Base-by-base conservation (phyloP, 2,113 vertebrate genomes). In the Myiagra hebetior region DNA sequence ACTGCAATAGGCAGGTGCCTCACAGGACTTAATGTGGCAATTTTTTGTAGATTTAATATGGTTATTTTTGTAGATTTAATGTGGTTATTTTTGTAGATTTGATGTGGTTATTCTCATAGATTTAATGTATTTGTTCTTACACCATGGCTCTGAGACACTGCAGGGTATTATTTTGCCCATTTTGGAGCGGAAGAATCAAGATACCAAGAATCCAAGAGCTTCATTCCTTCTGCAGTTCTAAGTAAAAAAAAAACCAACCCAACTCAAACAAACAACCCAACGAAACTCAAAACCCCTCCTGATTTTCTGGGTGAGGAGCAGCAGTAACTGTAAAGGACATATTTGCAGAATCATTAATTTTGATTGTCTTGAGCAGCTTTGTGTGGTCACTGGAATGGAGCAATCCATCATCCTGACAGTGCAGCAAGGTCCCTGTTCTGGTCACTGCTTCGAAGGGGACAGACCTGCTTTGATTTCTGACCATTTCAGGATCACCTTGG, bases 281-380 rank as follows among this genome's bases (percentile, higher is more conserved):
- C 2, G 0, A 39, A 52, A 53, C 24, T 11, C 13, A 46, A 77
- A 41, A 18, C 3, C 9, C 8, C 20, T 3, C 27, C 49, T 4
- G 5, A 59, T 31, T 68, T 62, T 55, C 47, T 55, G 18, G 16
- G 41, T 37, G 41, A 90, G 62, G 11, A 89, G 10, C 70, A 76
- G n/a, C 62, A 69, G 41, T n/a, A 42, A 35, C 70, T 85, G 59
- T 50, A 67, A 81, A 86, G 76, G 89, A 80, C 28, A 3, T 39
- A 56, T 86, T 42, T 82, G 60, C 56, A 82, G 93, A 91, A 67
- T 33, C 79, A 91, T 97, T 95, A 93, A 95, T 96, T 87, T 72
- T 92, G 47, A 85, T 88, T 80, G 69, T 95, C 50, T 84, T 56
- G 60, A 81, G 52, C 52, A 93, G 23, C 49, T 84, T 35, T 47